Evolutionary conservation across 2,888 invertebrate species (phyloP), one percentile per base, ranked within the genome.

Genomic region (Scaeva pyrastri): DNA sequence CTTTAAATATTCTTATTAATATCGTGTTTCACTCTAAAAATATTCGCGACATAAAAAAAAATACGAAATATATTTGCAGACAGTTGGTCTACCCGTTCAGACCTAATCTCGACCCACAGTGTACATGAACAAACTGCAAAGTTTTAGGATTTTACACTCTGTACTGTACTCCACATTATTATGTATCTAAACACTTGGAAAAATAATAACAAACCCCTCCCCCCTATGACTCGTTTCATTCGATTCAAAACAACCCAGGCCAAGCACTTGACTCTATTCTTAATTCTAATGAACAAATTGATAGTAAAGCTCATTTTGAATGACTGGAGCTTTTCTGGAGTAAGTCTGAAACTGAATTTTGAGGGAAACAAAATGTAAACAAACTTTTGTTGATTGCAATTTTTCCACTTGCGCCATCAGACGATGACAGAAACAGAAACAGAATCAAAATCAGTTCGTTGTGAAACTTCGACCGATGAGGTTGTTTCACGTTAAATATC

Each of bases 241-340:
- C 14, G 2, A 23, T 6, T 5, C 19, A 19, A 58, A 58, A 41
- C 14, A 41, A 36, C 56, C 11, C 16, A 56, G 56, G 31, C 11
- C 16, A 56, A 31, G 31, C 16, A 56, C 12, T 52, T 14, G 3
- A 11, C 39, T 39, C 45, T 45, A 10, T 31, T 31, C n/a, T n/a
- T 8, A n/a, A 45, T n/a, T 62, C 43, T 43, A 10, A 43, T 41
- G 6, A 16, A 62, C 43, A 23, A 41, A 55, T 55, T 66, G 31
- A 66, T 55, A 76, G 56, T 41, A 77, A 77, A 77, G 77, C 77
- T 77, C 26, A 14, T 31, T n/a, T n/a, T 16, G 23, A 70, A 60
- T 31, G 4, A 11, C 4, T 11, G 14, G 56, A 81, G 81, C 81
- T 81, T 76, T 76, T 12, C 36, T 10, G 21, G 3, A 11, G 14